Evolutionary conservation across 2,797 vertebrate species (phyloP).

Genomic region (Lates japonicus): DNA sequence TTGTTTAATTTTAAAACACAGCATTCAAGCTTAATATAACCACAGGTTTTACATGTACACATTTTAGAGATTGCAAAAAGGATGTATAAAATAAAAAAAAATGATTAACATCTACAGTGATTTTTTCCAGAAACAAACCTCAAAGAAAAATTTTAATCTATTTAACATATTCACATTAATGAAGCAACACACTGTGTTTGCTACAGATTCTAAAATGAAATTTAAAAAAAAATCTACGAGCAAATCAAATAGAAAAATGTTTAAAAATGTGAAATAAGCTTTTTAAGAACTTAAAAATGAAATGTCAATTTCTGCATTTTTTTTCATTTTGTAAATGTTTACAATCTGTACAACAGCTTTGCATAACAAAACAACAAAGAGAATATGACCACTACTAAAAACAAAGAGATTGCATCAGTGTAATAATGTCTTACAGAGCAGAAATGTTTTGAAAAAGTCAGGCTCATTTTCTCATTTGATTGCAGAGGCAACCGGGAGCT

Average conservation of each 20-base stretch:
- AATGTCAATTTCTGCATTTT: conserved; percentile 70
- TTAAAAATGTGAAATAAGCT: conserved; percentile 67
- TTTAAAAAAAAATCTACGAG: conserved; percentile 38
- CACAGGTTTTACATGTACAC: conserved; percentile 95
- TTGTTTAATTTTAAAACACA: conserved; percentile 96
- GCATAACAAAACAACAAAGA: conserved; percentile 74
- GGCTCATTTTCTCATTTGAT: conserved; percentile 68
- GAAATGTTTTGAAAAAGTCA: conserved; percentile 54
- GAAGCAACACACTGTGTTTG: conserved; percentile 66
- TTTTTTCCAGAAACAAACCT: conserved; percentile 71
- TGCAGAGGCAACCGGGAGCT: conserved; percentile 51
- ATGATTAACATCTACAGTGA: conserved; percentile 71
- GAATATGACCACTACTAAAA: conserved; percentile 71
- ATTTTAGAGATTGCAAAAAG: conserved; percentile 91
- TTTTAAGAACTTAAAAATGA: conserved; percentile 74
- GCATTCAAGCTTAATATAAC: conserved; percentile 95
- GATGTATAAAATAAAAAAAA: conserved; percentile 62
- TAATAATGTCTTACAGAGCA: conserved; percentile 68
- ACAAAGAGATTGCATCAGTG: conserved; percentile 73
- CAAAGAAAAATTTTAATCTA: conserved; percentile 67
- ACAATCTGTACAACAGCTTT: conserved; percentile 79
- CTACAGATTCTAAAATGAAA: conserved; percentile 74
- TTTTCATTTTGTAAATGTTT: conserved; percentile 78
- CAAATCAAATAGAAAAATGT: conserved; percentile 56
- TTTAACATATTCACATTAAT: conserved; percentile 81